Evolutionary conservation across 2,888 invertebrate genomes (phyloP).

Genomic region (Linnaemya vulpina): DNA sequence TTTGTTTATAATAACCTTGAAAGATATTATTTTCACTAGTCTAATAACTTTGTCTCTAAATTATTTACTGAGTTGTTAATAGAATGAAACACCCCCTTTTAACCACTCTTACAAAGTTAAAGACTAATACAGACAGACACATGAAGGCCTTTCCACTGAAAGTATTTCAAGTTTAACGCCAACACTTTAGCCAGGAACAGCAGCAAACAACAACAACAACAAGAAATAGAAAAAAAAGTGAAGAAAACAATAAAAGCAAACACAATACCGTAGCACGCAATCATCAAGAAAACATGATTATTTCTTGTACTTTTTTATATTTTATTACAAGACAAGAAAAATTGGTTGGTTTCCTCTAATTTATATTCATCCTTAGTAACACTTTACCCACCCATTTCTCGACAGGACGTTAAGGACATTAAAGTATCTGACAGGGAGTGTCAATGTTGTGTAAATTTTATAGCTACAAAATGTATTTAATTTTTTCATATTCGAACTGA

Average conservation of each 20-base stretch:
- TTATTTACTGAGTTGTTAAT: constrained; percentile 31
- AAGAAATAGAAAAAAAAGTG: not conserved
- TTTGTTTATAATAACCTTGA: not conserved
- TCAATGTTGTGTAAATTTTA: constrained; percentile 69
- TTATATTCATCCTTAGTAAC: constrained; percentile 26
- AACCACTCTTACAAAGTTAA: not conserved
- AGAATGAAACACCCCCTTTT: constrained; percentile 46
- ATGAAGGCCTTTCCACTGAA: not conserved
- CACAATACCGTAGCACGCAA: constrained; percentile 62
- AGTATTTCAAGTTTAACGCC: constrained; percentile 48
- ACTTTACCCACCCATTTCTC: constrained; percentile 21
- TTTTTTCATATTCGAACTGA: constrained; percentile 13
- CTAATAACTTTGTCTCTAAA: not conserved
- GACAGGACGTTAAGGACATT: not conserved
- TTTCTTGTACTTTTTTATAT: constrained; percentile 63
- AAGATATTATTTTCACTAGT: not conserved
- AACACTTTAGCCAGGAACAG: constrained; percentile 21
- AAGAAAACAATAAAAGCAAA: constrained; percentile 25
- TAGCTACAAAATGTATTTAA: constrained; percentile 65
- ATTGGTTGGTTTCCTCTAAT: constrained; percentile 22
- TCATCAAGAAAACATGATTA: constrained; percentile 69
- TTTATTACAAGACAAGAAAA: constrained; percentile 43
- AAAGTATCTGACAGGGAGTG: constrained; percentile 63
- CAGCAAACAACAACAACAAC: not conserved
- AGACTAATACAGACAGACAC: not conserved